These are phyloP conservation scores for Columba guinea DNA, from an alignment of 2,797 vertebrate genomes.

Conservation along the genomic window DNA sequence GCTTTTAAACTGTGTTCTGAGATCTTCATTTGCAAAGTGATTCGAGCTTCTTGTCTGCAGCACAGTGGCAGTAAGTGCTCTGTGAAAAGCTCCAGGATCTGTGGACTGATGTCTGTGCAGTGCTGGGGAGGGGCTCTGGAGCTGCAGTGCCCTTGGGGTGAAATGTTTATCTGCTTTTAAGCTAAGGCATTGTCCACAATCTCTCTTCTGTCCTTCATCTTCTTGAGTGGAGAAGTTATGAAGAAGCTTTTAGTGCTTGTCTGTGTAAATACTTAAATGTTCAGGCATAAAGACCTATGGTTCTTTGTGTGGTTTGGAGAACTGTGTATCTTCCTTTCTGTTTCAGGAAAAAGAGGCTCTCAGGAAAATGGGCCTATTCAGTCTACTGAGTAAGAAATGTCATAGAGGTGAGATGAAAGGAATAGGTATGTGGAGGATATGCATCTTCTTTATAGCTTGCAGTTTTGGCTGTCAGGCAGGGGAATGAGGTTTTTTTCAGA, in stretches of 20 bases:
- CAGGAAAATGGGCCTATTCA: not conserved
- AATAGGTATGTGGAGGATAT: not conserved
- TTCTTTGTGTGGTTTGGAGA: not conserved
- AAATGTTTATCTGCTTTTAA: not conserved
- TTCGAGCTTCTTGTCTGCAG: not conserved
- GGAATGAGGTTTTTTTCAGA: not conserved
- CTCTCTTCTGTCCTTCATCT: not conserved
- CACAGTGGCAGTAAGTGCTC: not conserved
- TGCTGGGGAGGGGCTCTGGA: not conserved
- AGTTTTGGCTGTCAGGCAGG: not conserved
- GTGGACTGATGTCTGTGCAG: not conserved
- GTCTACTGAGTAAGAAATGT: not conserved
- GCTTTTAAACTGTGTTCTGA: not conserved
- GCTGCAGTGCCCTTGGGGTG: not conserved
- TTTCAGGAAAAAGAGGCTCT: not conserved
- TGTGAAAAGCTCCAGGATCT: not conserved
- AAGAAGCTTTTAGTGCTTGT: not conserved
- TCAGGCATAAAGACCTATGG: fast-evolving
- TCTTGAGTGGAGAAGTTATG: not conserved
- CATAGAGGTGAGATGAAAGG: not conserved
- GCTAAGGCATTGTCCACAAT: not conserved
- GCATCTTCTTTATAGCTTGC: not conserved
- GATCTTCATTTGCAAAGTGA: not conserved
- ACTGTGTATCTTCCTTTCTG: not conserved
- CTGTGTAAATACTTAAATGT: not conserved